phyloP scores from a whole-genome alignment of 92 coral and sea anemone genomes.

The Parazoanthus darwini region DNA sequence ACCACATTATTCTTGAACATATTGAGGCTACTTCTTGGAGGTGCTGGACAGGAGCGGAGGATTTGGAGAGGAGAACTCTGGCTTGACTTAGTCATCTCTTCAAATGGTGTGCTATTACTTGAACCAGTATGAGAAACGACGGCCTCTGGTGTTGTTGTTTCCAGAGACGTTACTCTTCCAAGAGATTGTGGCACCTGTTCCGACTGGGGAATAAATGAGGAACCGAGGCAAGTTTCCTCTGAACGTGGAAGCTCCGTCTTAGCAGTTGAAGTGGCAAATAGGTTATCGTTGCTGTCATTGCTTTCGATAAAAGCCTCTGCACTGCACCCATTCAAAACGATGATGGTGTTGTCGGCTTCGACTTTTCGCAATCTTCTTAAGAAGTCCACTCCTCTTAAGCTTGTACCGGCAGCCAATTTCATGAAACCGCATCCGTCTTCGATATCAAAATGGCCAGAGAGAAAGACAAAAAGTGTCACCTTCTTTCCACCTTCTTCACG shows the following conservation, averaged over 20 bases:
- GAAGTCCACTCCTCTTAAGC: background rate
- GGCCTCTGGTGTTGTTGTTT: background rate
- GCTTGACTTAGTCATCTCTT: background rate
- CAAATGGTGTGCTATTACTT: background rate
- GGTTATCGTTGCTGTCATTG: background rate
- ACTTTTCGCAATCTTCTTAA: background rate
- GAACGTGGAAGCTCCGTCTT: background rate
- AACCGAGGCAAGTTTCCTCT: too few species aligned
- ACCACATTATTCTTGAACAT: background rate
- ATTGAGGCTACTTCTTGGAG: background rate
- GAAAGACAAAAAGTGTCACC: background rate
- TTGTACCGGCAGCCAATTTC: background rate
- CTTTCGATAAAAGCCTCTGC: background rate
- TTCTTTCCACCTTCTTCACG: background rate
- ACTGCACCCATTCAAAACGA: background rate
- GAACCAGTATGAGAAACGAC: too few species aligned
- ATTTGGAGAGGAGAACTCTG: background rate
- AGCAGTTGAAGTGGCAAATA: too few species aligned
- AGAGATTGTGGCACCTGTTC: background rate
- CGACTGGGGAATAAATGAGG: too few species aligned
- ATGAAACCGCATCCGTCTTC: constrained; percentile 5
- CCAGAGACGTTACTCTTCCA: background rate
- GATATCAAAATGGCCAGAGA: background rate
- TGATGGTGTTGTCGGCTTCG: background rate
- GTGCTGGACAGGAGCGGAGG: background rate